Evolutionary conservation across 1,140 invertebrate species (phyloP).

Genomic region (Catajapyx aquilonaris): DNA sequence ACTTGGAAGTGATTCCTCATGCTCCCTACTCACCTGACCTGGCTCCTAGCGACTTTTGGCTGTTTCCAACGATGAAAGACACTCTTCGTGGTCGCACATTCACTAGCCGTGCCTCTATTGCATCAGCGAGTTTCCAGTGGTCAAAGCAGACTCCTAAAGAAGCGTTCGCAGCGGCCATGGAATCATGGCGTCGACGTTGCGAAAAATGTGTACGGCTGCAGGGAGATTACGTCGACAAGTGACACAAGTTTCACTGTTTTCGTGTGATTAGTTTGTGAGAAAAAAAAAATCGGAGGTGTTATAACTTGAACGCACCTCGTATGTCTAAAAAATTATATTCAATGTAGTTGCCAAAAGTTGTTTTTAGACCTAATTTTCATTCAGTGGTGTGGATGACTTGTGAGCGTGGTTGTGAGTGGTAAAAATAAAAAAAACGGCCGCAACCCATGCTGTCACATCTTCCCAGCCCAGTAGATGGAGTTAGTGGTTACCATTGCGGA

Average conservation of each 20-base stretch:
- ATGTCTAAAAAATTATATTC: no score
- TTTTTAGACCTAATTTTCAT: no score
- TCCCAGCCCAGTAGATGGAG: no score
- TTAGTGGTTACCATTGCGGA: no score
- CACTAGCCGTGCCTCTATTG: slow-evolving; percentile 8
- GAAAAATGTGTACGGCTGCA: slow-evolving; percentile 8
- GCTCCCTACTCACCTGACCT: slow-evolving; percentile 10
- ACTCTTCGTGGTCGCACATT: slow-evolving; percentile 9
- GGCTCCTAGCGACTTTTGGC: slow-evolving; percentile 6
- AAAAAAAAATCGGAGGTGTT: no score
- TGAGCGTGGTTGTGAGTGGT: no score
- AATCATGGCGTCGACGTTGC: slow-evolving; percentile 6
- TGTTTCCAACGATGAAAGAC: slow-evolving; percentile 9
- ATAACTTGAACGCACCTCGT: slow-evolving; percentile 8
- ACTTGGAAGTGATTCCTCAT: slow-evolving; percentile 9
- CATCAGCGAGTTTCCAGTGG: slow-evolving; percentile 8
- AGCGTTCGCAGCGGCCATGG: slow-evolving; percentile 7
- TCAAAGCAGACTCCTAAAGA: slow-evolving; percentile 9
- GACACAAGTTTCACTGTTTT: slow-evolving; percentile 6
- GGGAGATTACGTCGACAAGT: slow-evolving; percentile 7
- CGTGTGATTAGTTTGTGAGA: slow-evolving; percentile 4
- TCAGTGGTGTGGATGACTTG: no score
- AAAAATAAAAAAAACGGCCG: no score
- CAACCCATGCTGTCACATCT: no score
- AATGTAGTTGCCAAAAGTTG: no score